Conservation (phyloP, 2,888 invertebrate species). For the Heliconius ismenius region DNA sequence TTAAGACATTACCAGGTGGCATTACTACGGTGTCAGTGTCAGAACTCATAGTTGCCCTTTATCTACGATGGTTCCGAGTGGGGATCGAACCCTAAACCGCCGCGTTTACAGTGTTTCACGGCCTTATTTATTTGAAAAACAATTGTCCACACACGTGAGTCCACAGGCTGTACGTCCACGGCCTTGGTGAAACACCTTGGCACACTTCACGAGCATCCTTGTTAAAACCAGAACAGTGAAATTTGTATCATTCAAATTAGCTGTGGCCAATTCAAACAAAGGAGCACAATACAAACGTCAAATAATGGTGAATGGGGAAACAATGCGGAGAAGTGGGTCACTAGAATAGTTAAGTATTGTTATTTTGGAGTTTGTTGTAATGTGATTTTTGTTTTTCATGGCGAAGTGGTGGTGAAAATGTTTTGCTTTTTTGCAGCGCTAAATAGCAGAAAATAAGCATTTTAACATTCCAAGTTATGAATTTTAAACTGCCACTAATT, state of each 20-base stretch:
- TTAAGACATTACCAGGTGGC: too few species aligned
- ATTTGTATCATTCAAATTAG: slow-evolving; percentile 44
- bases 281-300: slow-evolving; percentile 51
- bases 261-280: slow-evolving; percentile 45
- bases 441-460: not conserved
- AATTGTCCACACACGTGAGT: not conserved
- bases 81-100: too few species aligned
- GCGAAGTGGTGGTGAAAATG: not conserved
- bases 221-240: slow-evolving; percentile 51
- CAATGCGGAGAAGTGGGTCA: slow-evolving; percentile 66
- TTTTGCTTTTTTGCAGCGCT: not conserved
- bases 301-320: slow-evolving; percentile 58
- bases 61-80: too few species aligned
- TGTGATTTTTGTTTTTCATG: not conserved
- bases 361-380: not conserved
- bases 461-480: too few species aligned
- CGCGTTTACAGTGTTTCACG: too few species aligned
- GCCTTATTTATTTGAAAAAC: not conserved
- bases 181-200: slow-evolving; percentile 49
- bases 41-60: too few species aligned
- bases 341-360: slow-evolving; percentile 38
- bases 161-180: slow-evolving; percentile 14
- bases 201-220: slow-evolving; percentile 49
- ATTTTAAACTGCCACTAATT: too few species aligned
- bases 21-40: too few species aligned